phyloP scores from a whole-genome alignment of 2,888 invertebrate genomes.

The Sesia bembeciformis region DNA sequence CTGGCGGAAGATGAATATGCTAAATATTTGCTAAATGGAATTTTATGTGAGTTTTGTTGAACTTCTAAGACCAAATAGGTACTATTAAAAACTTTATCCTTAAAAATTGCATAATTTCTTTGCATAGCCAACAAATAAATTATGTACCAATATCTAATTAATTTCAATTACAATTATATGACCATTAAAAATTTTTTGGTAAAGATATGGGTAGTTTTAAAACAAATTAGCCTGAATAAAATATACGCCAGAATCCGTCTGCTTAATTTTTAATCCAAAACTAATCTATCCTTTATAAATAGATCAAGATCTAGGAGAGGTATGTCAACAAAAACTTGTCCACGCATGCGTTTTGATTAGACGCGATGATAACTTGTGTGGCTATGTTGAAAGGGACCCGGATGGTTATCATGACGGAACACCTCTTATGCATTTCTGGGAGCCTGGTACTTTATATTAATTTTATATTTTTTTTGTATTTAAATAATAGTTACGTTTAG shows the following conservation, averaged over 20 bases:
- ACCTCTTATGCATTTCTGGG: constrained; percentile 59
- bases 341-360: constrained; percentile 26
- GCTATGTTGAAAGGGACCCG: constrained; percentile 50
- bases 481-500: constrained; percentile 25
- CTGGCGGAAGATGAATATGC: no score
- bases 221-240: background rate
- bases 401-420: constrained; percentile 35
- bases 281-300: constrained; percentile 35
- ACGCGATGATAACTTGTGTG: constrained; percentile 43
- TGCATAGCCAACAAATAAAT: no score
- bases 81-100: no score
- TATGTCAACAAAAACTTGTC: constrained; percentile 36
- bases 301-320: constrained; percentile 35
- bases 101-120: no score
- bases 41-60: no score
- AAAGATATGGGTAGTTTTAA: no score
- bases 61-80: no score
- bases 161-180: background rate
- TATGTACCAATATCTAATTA: background rate
- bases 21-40: no score
- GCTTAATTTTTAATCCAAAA: constrained; percentile 28
- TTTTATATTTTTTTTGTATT: constrained; percentile 11
- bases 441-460: constrained; percentile 63
- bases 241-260: constrained; percentile 6
- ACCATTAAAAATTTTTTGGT: no score